Evolutionary conservation across 2,113 vertebrate species (phyloP), one percentile per base, ranked within the genome.

Genomic region (Oxyura jamaicensis): DNA sequence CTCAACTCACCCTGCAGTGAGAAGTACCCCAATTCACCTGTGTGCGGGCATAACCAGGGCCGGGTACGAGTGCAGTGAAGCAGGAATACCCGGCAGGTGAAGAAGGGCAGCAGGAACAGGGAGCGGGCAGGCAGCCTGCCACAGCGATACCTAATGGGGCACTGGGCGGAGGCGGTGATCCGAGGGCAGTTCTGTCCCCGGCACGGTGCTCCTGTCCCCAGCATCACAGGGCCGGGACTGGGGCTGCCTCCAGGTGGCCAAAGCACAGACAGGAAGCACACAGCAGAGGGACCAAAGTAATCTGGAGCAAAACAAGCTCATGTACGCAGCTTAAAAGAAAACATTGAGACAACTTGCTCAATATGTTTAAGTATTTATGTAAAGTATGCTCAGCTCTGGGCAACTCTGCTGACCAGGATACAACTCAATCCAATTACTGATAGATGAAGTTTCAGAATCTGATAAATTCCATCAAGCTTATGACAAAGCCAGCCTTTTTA

Each of bases 361-460:
- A 7, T 21, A 46, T 46, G 33, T n/a, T 56, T 26, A 46, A 82
- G 35, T 84, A 73, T 65, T 90, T 68, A 82, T 48, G 60, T 84
- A 60, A 77, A 89, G 39, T 39, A 52, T 2, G 56, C 48, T 21
- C 10, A 7, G 65, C 76, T 78, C 77, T 36, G 66, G 66, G 80
- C 80, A 88, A 20, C 41, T 63, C 69, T 62, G 69, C 78, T 90
- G 84, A 83, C 65, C 67, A 56, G 81, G 69, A 73, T 13, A 33
- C 9, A 63, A 72, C 77, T 84, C 81, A 81, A 9, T 15, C n/a
- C 87, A 90, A 25, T 72, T 87, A 75, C 52, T 33, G 36, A 56
- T 7, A 89, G 56, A 81, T 46, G 25, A 87, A 82, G 74, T 82
- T 89, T 89, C 69, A 72, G 42, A 92, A 77, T 10, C 39, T 56